A percentile compares a stretch with the other conserved stretches of the same genome.
Conservation (phyloP, 2,797 vertebrate genomes). For the Sebastes vulpes region DNA sequence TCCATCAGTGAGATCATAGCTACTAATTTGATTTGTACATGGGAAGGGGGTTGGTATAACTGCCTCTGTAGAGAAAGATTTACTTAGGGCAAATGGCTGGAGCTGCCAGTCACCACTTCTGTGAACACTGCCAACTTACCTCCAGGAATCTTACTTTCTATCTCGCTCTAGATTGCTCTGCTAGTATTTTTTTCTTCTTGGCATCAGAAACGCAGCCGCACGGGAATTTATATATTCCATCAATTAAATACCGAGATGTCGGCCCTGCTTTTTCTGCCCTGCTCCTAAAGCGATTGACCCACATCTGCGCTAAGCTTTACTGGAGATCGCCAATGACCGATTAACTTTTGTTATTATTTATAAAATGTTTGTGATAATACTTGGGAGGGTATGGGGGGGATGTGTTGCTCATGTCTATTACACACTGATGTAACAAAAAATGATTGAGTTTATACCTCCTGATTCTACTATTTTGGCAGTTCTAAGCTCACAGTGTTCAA, state of each 20-base stretch:
- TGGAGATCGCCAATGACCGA: background rate
- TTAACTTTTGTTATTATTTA: background rate
- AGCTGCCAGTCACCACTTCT: conserved; percentile 18
- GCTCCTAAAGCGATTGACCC: background rate
- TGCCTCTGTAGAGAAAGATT: conserved; percentile 43
- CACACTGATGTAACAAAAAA: background rate
- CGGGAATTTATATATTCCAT: background rate
- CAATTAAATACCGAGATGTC: background rate
- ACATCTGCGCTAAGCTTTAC: background rate
- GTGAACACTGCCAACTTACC: background rate
- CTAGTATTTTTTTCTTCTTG: conserved; percentile 1
- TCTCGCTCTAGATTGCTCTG: background rate
- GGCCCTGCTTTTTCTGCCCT: background rate
- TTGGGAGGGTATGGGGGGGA: background rate
- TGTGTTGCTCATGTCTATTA: background rate
- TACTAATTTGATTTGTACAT: conserved; percentile 67
- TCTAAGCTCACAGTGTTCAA: background rate
- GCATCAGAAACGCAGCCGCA: background rate
- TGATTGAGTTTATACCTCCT: background rate
- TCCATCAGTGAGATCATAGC: conserved; percentile 71
- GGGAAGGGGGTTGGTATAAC: conserved; percentile 25
- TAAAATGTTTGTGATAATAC: background rate
- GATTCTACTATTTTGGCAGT: background rate
- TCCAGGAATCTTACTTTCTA: background rate
- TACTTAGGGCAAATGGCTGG: conserved; percentile 31